Percentiles rank a stretch among this genome's conserved stretches.
These are phyloP conservation scores for Ochropleura plecta DNA, from an alignment of 2,888 invertebrate genomes.

Conservation along the genomic window DNA sequence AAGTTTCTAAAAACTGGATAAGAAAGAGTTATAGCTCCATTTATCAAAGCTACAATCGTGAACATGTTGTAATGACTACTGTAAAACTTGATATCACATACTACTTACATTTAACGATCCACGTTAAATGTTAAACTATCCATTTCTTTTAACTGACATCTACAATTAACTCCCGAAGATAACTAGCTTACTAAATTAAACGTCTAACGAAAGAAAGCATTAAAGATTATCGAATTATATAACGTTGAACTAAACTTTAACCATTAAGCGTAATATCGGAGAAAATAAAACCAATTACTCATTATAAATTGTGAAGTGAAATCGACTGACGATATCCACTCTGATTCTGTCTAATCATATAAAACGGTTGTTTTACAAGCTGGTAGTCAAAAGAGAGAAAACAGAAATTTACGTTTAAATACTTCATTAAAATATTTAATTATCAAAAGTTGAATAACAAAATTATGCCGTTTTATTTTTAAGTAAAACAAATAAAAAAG, in stretches of 20 bases:
- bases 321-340: slow-evolving; percentile 50
- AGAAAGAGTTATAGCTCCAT: slow-evolving; percentile 14
- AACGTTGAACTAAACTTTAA: slow-evolving; percentile 44
- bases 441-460: neutral
- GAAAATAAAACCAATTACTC: slow-evolving; percentile 63
- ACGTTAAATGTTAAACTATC: slow-evolving; percentile 11
- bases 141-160: slow-evolving; percentile 32
- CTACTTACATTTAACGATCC: slow-evolving; percentile 21
- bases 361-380: slow-evolving; percentile 28
- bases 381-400: slow-evolving; percentile 13
- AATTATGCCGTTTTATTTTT: neutral
- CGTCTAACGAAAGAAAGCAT: slow-evolving; percentile 51
- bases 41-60: slow-evolving; percentile 24
- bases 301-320: slow-evolving; percentile 63
- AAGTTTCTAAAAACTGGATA: neutral
- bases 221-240: slow-evolving; percentile 56
- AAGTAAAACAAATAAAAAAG: neutral
- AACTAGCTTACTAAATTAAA: slow-evolving; percentile 32
- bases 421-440: neutral
- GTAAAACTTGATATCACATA: slow-evolving; percentile 24
- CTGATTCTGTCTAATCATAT: slow-evolving; percentile 28
- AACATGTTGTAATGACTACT: slow-evolving; percentile 13
- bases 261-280: slow-evolving; percentile 54
- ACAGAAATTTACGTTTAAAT: slow-evolving; percentile 2
- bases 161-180: slow-evolving; percentile 36